These are phyloP conservation scores for Frieseomelitta varia DNA, from an alignment of 1,140 invertebrate genomes.

Conservation along the genomic window DNA sequence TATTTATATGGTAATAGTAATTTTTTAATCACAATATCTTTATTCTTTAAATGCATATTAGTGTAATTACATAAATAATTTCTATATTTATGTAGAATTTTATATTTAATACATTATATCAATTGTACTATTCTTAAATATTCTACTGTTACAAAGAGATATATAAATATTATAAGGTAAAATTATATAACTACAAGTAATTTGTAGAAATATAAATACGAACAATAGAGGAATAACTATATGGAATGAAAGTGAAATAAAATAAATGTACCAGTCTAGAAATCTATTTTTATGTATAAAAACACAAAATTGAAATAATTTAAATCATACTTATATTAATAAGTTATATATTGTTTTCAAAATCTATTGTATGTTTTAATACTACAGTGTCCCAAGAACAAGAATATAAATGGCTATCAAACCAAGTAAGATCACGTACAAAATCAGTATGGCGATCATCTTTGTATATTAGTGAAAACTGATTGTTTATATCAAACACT, in stretches of 20 bases:
- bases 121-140: neutral
- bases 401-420: constrained; percentile 72
- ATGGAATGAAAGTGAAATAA: constrained; percentile 1
- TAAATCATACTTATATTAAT: constrained; percentile 21
- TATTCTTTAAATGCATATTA: constrained; percentile 19
- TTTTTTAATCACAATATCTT: neutral
- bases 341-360: neutral
- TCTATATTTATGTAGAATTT: neutral
- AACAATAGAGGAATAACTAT: neutral
- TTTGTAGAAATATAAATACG: constrained; percentile 21
- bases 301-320: constrained; percentile 6
- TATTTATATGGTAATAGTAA: neutral
- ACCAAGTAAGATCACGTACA: constrained; percentile 77
- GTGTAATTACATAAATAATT: neutral
- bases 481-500: constrained; percentile 69
- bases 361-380: constrained; percentile 60
- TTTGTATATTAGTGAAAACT: constrained; percentile 64
- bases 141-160: neutral
- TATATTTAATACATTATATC: neutral
- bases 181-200: constrained; percentile 5
- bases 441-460: constrained; percentile 73
- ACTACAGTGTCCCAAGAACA: constrained; percentile 78
- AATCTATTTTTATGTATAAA: constrained; percentile 31
- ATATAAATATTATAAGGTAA: neutral
- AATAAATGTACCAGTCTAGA: neutral